These are phyloP conservation scores for Drosophila sp. DNA, from an alignment of 1,140 invertebrate species.

Conservation along the genomic window DNA sequence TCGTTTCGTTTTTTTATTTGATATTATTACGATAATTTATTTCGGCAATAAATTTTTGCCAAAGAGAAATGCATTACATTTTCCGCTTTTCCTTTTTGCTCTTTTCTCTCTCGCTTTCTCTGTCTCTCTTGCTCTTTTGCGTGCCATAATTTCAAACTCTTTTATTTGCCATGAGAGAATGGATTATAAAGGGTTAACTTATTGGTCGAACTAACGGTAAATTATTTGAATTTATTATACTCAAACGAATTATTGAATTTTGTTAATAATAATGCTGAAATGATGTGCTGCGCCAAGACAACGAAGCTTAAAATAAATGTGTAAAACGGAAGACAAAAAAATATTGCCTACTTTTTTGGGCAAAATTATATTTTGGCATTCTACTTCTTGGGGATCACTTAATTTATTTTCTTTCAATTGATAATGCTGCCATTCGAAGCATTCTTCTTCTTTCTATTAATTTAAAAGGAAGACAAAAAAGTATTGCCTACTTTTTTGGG, in stretches of 20 bases:
- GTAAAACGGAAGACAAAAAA: no score
- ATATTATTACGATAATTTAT: conserved; percentile 82
- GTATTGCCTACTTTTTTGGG: no score
- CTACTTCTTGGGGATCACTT: no score
- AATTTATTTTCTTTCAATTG: no score
- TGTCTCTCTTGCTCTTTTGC: conserved; percentile 16
- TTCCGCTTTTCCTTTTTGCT: conserved; percentile 25
- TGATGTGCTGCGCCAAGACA: conserved; percentile 1
- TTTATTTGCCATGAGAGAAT: conserved; percentile 27
- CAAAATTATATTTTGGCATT: no score
- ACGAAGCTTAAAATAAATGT: no score
- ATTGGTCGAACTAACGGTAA: conserved; percentile 26
- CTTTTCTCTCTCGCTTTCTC: conserved; percentile 13
- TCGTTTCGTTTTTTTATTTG: conserved; percentile 65
- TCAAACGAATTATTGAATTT: conserved; percentile 2
- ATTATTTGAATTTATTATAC: conserved; percentile 16
- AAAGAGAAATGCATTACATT: conserved; percentile 78
- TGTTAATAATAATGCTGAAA: conserved; percentile 3
- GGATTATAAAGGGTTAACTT: conserved; percentile 37
- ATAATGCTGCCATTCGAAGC: no score
- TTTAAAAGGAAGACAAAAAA: no score
- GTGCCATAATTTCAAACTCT: conserved; percentile 75
- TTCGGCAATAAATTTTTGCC: conserved; percentile 73
- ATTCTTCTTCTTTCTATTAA: no score
- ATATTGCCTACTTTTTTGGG: no score